Conservation (phyloP, 2,888 invertebrate genomes). For the Criorhina ranunculi region DNA sequence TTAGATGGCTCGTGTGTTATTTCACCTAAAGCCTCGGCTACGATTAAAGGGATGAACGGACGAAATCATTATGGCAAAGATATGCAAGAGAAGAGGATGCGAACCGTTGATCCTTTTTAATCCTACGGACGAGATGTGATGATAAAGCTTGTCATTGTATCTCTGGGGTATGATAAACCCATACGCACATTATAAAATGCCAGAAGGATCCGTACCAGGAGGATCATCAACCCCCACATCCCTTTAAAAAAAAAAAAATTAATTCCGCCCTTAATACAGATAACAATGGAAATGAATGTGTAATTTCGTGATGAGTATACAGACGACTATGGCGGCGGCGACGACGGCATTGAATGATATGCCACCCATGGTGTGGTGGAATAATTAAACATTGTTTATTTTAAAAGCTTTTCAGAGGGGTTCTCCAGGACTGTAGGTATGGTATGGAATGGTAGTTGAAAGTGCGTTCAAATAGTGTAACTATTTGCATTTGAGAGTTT, state of each 20-base stretch:
- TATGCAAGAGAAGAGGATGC: conserved; percentile 60
- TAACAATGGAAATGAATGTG: conserved; percentile 74
- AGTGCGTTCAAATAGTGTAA: conserved; percentile 15
- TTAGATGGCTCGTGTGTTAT: conserved; percentile 75
- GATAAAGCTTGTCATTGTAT: conserved; percentile 83
- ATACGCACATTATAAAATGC: conserved; percentile 85
- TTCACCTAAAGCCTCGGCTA: conserved; percentile 65
- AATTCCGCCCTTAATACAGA: conserved; percentile 68
- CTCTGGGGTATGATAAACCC: conserved; percentile 83
- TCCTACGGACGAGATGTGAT: conserved; percentile 78
- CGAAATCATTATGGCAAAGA: conserved; percentile 65
- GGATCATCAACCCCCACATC: conserved; percentile 45
- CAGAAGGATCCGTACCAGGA: conserved; percentile 78
- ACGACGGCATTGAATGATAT: conserved; percentile 36
- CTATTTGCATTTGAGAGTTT: conserved; percentile 41
- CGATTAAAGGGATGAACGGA: conserved; percentile 74
- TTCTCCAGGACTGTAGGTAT: neutral
- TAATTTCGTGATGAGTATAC: conserved; percentile 61
- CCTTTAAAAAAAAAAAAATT: conserved; percentile 42
- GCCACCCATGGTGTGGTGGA: conserved; percentile 63
- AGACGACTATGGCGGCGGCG: conserved; percentile 44
- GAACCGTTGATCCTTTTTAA: conserved; percentile 74
- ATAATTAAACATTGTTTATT: conserved; percentile 77
- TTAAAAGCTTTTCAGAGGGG: conserved; percentile 63
- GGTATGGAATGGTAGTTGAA: conserved; percentile 28